Evolutionary conservation across 2,888 invertebrate species (phyloP), one percentile per base, ranked within the genome.

Genomic region (Petrophora chlorosata): DNA sequence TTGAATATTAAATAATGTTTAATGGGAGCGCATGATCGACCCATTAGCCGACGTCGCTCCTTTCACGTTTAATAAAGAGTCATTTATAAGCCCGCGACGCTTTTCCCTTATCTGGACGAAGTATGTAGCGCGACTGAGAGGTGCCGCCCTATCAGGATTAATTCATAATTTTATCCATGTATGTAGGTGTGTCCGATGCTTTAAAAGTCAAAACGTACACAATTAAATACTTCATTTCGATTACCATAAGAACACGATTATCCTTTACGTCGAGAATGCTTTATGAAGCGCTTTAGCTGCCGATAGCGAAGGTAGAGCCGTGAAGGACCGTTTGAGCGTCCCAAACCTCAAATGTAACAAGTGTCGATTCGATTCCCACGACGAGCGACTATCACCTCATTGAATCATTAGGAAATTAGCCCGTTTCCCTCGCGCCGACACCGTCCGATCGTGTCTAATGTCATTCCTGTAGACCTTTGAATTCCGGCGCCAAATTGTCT

Each of bases 1-100:
- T 90, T 90, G 90, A 90, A 90, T 90, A 90, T 90, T 90, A 89
- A 90, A 90, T 90, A 90, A 90, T 90, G 83, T 87, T 87, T 89
- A 90, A 90, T 90, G 89, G 88, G 88, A 87, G 89, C 89, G 89
- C 90, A 90, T 90, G 90, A 90, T 89, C 88, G 85, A 83, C 84
- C 90, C 90, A 90, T 90, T 90, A 90, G 88, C 87, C 85, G 84
- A 79, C 86, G 84, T 82, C 85, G 85, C 76, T 90, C 87, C 88
- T 88, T 87, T 88, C 89, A 88, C 86, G 85, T 90, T 89, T 90
- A 90, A 90, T 90, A 90, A 90, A 89, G 87, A 89, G 86, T 87
- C 86, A 90, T 90, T 90, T 90, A 90, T 90, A 90, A 89, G 85
- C 82, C 81, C 74, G 84, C 80, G 81, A 82, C 79, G 88, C 85